Conservation (phyloP, 2,113 vertebrate species). For the Circaetus cinerascens region DNA sequence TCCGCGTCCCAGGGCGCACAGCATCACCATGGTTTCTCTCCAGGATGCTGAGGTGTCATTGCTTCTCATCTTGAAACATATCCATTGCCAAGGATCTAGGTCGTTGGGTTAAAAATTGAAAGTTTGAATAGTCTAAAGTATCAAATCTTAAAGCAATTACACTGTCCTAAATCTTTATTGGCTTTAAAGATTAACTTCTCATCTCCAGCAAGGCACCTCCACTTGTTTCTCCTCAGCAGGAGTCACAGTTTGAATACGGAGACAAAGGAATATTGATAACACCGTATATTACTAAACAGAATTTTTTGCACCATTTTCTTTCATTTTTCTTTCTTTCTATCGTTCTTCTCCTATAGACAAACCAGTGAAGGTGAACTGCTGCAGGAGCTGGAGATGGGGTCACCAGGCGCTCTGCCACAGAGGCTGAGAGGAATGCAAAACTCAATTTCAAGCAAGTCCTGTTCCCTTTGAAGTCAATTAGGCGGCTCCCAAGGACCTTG, state of each 20-base stretch:
- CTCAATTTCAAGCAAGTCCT: background rate
- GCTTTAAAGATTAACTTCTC: conserved; percentile 9
- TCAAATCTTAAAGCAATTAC: background rate
- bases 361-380: background rate
- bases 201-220: background rate
- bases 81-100: background rate
- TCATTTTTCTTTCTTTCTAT: background rate
- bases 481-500: background rate
- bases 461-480: conserved; percentile 32
- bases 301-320: background rate
- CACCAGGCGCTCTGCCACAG: background rate
- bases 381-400: background rate
- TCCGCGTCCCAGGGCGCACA: background rate
- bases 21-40: rapidly evolving
- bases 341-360: background rate
- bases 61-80: background rate
- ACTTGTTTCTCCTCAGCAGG: background rate
- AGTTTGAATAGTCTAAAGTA: background rate
- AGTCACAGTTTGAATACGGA: background rate
- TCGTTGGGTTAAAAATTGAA: background rate
- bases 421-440: background rate
- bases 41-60: background rate
- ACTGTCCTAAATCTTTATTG: background rate
- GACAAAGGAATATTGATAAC: background rate
- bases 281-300: rapidly evolving